These are phyloP conservation scores for Steinernema carpocapsae DNA, from an alignment of 2,888 invertebrate species.

Conservation along the genomic window DNA sequence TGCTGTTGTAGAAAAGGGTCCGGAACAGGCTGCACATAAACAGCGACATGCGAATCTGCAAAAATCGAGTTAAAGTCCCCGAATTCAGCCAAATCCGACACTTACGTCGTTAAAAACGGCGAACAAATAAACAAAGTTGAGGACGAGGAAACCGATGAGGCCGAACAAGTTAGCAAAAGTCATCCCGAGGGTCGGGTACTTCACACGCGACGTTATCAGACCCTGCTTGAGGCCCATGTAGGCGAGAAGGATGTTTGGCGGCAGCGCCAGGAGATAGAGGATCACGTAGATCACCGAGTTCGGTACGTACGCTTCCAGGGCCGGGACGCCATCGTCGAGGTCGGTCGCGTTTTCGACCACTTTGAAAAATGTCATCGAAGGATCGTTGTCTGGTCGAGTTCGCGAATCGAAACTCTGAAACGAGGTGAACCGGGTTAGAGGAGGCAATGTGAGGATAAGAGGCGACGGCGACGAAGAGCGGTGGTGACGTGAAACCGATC, in stretches of 20 bases:
- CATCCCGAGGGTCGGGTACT: slow-evolving; percentile 53
- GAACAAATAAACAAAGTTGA: slow-evolving; percentile 51
- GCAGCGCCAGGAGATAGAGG: slow-evolving; percentile 51
- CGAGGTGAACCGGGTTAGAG: not conserved
- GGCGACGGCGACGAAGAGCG: not conserved
- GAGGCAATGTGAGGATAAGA: not conserved
- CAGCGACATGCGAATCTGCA: slow-evolving; percentile 46
- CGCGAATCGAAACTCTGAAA: slow-evolving; percentile 3
- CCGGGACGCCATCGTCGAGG: slow-evolving; percentile 41
- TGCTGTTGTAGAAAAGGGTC: slow-evolving; percentile 52
- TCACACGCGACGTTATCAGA: slow-evolving; percentile 54
- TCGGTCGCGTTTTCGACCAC: slow-evolving; percentile 45
- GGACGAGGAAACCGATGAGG: slow-evolving; percentile 48
- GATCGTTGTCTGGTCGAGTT: not conserved
- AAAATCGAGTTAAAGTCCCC: not conserved
- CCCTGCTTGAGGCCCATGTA: slow-evolving; percentile 52
- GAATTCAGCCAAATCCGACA: not conserved
- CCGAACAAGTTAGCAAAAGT: slow-evolving; percentile 55
- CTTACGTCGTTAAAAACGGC: slow-evolving; percentile 49
- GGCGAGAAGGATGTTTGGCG: slow-evolving; percentile 52
- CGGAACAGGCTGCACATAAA: slow-evolving; percentile 51
- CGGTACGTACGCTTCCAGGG: slow-evolving; percentile 49
- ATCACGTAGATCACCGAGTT: slow-evolving; percentile 54
- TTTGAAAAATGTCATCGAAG: slow-evolving; percentile 50
- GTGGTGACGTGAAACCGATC: slow-evolving; percentile 8